Evolutionary conservation across 2,113 vertebrate genomes (phyloP), one percentile per base, ranked within the genome.

Genomic region (Aptenodytes forsteri): DNA sequence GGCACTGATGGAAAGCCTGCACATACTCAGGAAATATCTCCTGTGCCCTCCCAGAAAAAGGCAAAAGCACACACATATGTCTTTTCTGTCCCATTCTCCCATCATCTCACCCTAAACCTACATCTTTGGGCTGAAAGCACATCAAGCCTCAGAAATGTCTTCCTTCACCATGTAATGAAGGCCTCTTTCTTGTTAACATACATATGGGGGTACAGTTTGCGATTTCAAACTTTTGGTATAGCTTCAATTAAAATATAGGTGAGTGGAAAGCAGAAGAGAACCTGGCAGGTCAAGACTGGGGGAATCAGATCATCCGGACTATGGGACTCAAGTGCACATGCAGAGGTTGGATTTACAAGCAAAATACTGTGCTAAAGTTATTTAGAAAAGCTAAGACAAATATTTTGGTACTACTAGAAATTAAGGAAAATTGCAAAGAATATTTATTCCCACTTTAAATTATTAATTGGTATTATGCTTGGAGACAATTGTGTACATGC

Each of bases 401-500:
- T 77, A 93, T 83, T 95, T 91, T 58, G 58, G 29, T 44, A 27
- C 73, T 73, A 23, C 15, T 82, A 75, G 55, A 92, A 95, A 90
- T 84, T 30, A 92, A 85, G 38, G 20, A 55, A 91, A 87, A 54
- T 72, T 29, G 13, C 27, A 55, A 64, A 87, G 26, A 70, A 10
- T 18, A 34, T 52, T 67, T 82, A 69, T 67, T 72, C 11, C 9
- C 21, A 38, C 70, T 94, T 94, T 19, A 83, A 90, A 69, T 69
- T 85, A 54, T 77, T 92, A 66, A 83, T 47, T 61, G 19, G 3
- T 92, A 58, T 96, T 93, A 73, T 96, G 22, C 59, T 95, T 96
- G 93, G 93, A 93, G 64, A 54, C n/a, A 93, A 66, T 65, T 77
- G 5, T 61, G 32, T 36, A 18, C 78, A n/a, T 84, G 49, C 19